Conservation (phyloP, 2,113 vertebrate genomes). For the Pseudorhombus dupliciocellatus region DNA sequence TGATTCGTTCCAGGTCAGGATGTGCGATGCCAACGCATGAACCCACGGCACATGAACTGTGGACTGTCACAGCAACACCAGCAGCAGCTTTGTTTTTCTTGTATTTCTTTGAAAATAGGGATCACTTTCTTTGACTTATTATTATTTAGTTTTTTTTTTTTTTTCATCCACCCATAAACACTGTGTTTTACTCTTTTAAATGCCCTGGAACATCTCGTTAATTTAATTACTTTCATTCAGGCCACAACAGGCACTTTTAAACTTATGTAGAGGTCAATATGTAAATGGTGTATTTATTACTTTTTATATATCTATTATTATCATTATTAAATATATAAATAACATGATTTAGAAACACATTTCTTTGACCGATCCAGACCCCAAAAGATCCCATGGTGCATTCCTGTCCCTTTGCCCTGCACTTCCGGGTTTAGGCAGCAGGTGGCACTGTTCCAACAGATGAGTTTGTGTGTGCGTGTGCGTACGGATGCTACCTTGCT, state of each 20-base stretch:
- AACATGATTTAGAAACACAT: too few relatives aligned
- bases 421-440: conserved; percentile 46
- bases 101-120: neutral
- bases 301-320: neutral
- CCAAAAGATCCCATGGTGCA: neutral
- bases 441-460: conserved; percentile 77
- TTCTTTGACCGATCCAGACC: neutral
- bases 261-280: too few relatives aligned
- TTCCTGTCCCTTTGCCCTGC: conserved; percentile 1
- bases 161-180: too few relatives aligned
- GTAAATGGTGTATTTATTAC: neutral
- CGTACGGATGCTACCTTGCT: conserved; percentile 25
- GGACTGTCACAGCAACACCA: neutral
- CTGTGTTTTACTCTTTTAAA: too few relatives aligned
- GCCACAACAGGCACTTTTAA: too few relatives aligned
- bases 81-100: neutral
- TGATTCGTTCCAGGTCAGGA: conserved; percentile 35
- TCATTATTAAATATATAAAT: neutral
- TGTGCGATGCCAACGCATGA: conserved; percentile 4
- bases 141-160: neutral
- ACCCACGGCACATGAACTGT: neutral
- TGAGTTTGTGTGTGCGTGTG: neutral
- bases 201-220: too few relatives aligned
- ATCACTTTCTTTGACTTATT: neutral
- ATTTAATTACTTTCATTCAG: too few relatives aligned